phyloP scores from a whole-genome alignment of 2,113 vertebrate genomes.

The Burhinus bistriatus region DNA sequence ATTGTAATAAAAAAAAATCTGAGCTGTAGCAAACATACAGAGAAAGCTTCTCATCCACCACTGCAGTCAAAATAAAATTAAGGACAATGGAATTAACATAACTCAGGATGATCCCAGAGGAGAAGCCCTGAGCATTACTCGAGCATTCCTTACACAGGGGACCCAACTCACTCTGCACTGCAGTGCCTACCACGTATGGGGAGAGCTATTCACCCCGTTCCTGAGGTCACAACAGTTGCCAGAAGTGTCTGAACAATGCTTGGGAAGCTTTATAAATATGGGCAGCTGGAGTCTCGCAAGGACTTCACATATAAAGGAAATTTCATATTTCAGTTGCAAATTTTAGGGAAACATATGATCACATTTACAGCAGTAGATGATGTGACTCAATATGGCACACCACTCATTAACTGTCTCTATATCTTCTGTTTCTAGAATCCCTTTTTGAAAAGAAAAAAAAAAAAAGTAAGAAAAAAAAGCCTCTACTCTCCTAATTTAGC shows the following conservation, averaged over 20 bases:
- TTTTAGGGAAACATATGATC: background rate
- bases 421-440: background rate
- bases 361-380: background rate
- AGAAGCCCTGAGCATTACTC: background rate
- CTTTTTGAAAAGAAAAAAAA: background rate
- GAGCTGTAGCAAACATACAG: background rate
- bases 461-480: background rate
- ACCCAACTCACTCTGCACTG: background rate
- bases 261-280: background rate
- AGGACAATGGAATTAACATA: background rate
- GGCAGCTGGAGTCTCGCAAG: background rate
- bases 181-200: background rate
- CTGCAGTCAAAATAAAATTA: background rate
- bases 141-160: background rate
- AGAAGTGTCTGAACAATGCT: background rate
- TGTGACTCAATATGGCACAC: background rate
- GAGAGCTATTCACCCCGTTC: background rate
- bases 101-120: background rate
- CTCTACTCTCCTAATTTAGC: background rate
- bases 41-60: background rate
- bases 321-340: background rate
- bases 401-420: background rate
- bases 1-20: background rate
- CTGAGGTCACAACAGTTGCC: background rate
- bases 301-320: background rate